These are phyloP conservation scores for Drosophila anomelani DNA, from an alignment of 2,888 invertebrate genomes.

Conservation along the genomic window DNA sequence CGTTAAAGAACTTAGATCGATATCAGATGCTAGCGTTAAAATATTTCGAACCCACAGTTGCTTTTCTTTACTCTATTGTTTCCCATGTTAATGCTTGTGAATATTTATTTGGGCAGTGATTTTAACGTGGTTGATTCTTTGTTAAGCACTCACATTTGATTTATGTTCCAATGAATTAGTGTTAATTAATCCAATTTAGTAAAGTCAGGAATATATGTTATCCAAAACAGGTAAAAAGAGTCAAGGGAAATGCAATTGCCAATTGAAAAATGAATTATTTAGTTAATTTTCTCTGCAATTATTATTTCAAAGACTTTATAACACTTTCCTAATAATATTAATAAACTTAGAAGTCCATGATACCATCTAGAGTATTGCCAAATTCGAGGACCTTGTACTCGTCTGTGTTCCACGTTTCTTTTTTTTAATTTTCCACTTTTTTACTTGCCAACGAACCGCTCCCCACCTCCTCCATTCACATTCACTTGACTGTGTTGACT, in stretches of 20 bases:
- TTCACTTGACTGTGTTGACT: constrained; percentile 61
- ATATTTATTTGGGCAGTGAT: not conserved
- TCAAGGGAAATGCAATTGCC: not conserved
- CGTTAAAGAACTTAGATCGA: no score
- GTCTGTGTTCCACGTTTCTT: not conserved
- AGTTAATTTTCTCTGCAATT: no score
- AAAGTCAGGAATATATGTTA: not conserved
- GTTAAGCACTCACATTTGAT: not conserved
- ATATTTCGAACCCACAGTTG: no score
- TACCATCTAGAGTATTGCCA: not conserved
- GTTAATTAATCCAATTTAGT: not conserved
- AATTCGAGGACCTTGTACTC: not conserved
- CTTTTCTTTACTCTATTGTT: no score
- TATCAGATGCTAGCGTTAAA: no score
- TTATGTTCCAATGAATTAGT: not conserved
- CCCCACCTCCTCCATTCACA: constrained; percentile 40
- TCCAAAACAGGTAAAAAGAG: not conserved
- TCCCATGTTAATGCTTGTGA: no score
- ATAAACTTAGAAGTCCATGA: no score
- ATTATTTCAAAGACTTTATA: no score
- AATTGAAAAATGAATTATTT: no score
- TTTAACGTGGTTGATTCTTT: not conserved
- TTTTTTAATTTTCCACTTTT: constrained; percentile 21
- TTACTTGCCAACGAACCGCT: constrained; percentile 25
- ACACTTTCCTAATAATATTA: no score